Evolutionary conservation across 1,140 invertebrate species (phyloP), one percentile per base, ranked within the genome.

Genomic region (Physella acuta): DNA sequence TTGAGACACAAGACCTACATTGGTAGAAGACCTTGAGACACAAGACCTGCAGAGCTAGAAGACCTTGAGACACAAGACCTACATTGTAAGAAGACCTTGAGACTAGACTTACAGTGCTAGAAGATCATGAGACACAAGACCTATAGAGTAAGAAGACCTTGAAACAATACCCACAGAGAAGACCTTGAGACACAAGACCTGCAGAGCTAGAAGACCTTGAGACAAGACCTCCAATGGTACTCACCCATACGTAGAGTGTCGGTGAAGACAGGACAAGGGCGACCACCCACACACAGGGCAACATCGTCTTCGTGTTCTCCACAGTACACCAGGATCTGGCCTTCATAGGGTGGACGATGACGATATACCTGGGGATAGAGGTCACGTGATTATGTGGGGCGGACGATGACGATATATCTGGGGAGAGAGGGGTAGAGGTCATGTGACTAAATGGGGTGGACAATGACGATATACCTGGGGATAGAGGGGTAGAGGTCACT

Each of bases 261-360:
- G 82, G 82, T n/a, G 76, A 71, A 0, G 81, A 81, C 1, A 83
- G 62, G 1, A 77, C 36, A 26, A 76, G 52, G 1, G 91, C 88
- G 1, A 88, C 73, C 0, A 88, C 72, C 91, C 91, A 92, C 3
- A 88, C 90, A 30, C 86, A 78, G n/a, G 88, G 78, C 53, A 91
- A 88, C 52, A 91, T 89, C 73, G 86, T 88, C 73, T 88, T 88
- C 0, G 90, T 90, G 76, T 91, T 90, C 71, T 89, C 89, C 66
- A 90, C 88, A 0, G 90, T 91, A 71, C 90, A 92, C n/a, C 89
- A 88, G 75, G 90, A 91, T 70, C 91, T 88, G 2, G 90, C 90
- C 76, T 87, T 88, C 88, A 92, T 91, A 2, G 91, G 91, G 84
- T 92, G 90, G 44, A 91, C 88, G 68, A 92, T 92, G 8, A 91